phyloP scores from a whole-genome alignment of 2,888 invertebrate species.

The Drosophila lutescens region DNA sequence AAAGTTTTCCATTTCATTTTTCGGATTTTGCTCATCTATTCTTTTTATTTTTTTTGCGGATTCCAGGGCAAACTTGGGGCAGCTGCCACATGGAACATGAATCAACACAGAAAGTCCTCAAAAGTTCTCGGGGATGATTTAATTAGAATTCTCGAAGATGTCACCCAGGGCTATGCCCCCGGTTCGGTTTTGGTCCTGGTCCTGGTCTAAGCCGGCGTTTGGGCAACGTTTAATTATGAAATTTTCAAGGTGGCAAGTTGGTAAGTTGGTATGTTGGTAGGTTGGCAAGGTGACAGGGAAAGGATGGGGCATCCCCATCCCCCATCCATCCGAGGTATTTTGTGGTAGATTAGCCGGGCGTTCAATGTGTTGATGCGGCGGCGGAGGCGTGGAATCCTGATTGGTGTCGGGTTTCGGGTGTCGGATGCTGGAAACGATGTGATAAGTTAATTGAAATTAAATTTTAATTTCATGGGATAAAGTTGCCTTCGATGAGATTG shows the following conservation, averaged over 20 bases:
- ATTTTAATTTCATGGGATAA: constrained; percentile 49
- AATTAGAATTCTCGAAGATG: constrained; percentile 78
- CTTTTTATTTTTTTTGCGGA: constrained; percentile 2
- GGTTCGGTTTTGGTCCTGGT: constrained; percentile 25
- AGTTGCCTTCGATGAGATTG: constrained; percentile 44
- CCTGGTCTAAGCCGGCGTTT: constrained; percentile 11
- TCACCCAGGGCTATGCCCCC: constrained; percentile 42
- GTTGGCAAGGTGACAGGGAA: constrained; percentile 36
- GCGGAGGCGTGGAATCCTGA: constrained; percentile 39
- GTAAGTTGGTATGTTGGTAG: constrained; percentile 37
- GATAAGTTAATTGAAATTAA: constrained; percentile 55
- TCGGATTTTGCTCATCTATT: constrained; percentile 13
- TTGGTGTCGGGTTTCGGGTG: constrained; percentile 48
- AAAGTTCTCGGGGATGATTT: constrained; percentile 76
- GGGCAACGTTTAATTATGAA: constrained; percentile 73
- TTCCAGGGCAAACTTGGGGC: constrained; percentile 48
- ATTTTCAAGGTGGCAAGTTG: constrained; percentile 69
- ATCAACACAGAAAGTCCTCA: constrained; percentile 74
- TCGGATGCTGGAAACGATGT: constrained; percentile 47
- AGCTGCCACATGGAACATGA: constrained; percentile 74
- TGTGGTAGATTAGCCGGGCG: constrained; percentile 64
- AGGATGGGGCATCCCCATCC: background rate
- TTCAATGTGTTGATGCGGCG: constrained; percentile 50
- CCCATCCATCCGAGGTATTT: constrained; percentile 15
- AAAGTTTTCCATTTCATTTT: constrained; percentile 48